Base-by-base conservation (phyloP, 2,797 vertebrate species). In the Platalea minor region DNA sequence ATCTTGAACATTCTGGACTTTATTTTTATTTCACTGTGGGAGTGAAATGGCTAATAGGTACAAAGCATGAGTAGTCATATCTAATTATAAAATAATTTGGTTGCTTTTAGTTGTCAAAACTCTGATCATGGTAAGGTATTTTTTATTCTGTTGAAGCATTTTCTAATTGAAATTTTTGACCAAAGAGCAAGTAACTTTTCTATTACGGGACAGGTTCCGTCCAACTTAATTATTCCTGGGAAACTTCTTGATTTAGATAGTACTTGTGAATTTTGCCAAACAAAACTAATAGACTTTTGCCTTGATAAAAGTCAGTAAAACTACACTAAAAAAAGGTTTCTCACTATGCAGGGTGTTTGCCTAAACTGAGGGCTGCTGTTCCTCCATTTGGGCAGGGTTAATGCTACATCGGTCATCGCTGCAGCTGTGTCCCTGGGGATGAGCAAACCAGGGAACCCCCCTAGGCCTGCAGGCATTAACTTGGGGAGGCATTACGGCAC, bases 1-100 rank as follows among this genome's bases (percentile, higher is more conserved):
- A 92, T 93, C 60, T 41, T 75, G 50, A 94, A 85, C 50, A 14
- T 95, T 89, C 80, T 82, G 86, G 87, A 72, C 87, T 94, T 93
- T 87, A 83, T 96, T 97, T 95, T 95, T 91, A 84, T 92, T 96
- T 90, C 60, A 11, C 80, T 54, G 81, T 90, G 83, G 93, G 90
- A 95, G 91, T 88, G 51, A 61, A 94, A 88, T 56, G 80, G 95
- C 89, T 91, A 93, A 80, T 89, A 85, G 61, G 79, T 88, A 92
- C n/a, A 60, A 63, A 93, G 57, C 79, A 81, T 72, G 76, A 91
- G 50, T 95, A 94, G 87, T 91, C 85, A 48, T 45, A 56, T 68
- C 93, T 89, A 95, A 92, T 92, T 86, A 89, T 85, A 76, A 86
- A 65, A 72, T 41, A 72, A 31, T 29, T 69, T 70, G n/a, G 54